Evolutionary conservation across 23 tunicate genomes (phyloP).

Genomic region (Trididemnum miniatum): DNA sequence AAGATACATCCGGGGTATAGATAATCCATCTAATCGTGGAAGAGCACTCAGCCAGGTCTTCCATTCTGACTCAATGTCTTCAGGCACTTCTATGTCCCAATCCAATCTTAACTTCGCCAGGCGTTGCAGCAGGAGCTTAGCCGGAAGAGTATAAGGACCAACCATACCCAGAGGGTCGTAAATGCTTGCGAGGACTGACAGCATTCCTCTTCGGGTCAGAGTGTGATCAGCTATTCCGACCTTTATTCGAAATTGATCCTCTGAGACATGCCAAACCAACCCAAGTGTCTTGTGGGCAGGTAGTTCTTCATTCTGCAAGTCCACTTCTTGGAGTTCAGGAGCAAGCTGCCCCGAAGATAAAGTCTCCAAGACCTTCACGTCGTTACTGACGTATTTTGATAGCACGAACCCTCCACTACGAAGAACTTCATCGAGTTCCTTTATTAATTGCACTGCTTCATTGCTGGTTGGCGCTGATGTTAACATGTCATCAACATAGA

Average conservation of each 20-base stretch:
- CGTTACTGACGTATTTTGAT: constrained; percentile 11
- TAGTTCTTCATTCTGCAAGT: neutral
- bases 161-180: neutral
- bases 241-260: neutral
- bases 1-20: too few relatives aligned
- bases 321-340: neutral
- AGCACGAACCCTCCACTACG: constrained; percentile 1
- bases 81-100: neutral
- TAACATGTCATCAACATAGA: constrained; percentile 25
- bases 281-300: constrained; percentile 4
- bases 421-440: neutral
- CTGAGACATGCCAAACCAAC: constrained; percentile 24
- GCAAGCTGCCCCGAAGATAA: neutral
- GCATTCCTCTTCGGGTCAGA: too few relatives aligned
- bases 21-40: neutral
- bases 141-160: neutral
- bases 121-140: neutral
- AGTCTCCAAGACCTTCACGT: neutral
- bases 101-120: neutral
- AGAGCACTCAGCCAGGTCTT: neutral
- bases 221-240: neutral
- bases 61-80: neutral
- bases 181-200: neutral
- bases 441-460: constrained; percentile 1
- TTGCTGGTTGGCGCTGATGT: neutral